Base-by-base conservation (phyloP, 2,113 vertebrate genomes). In the Macquaria ambigua region DNA sequence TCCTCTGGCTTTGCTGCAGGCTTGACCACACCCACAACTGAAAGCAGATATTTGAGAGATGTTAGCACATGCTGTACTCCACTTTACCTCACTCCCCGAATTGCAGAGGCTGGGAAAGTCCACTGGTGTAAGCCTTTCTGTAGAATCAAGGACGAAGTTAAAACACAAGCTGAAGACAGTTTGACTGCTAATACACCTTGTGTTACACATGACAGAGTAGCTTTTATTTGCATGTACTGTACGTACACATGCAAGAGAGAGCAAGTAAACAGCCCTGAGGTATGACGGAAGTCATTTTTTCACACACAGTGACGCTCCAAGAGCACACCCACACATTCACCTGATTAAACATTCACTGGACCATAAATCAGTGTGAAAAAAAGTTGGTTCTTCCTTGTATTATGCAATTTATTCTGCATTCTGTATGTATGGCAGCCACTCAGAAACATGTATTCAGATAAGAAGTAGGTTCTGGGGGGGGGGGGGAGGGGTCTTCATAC, bases 1-100 rank as follows among this genome's bases (percentile, higher is more conserved):
- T 61, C 41, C 50, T 63, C 46, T 41, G 34, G 25, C 61, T 74
- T 7, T 56, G 52, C 79, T 66, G 59, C 52, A 53, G 52, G 77
- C 39, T 66, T 20, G 53, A 69, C 77, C 91, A 93, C 88, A 78
- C 81, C 84, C 84, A 82, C 39, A 76, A 37, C 8, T 58, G 20
- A 43, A 28, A 75, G 63, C 43, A 78, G 50, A 81, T 59, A 87
- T 72, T 79, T 56, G 20, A 76, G 69, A 80, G 53, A 34, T 52
- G 75, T 91, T 82, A 74, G 83, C 74, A 85, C 89, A 89, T 6
- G 43, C 59, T 69, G 46, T 18, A 4, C 43, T 83, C 14, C 39
- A 74, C 81, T 64, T 92, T 94, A 98, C 97, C 97, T 98, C 85
- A 97, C 94, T n/a, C 97, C 97, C 1, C 96, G 96, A 50, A 98